phyloP scores from a whole-genome alignment of 2,888 invertebrate species.

The Latrodectus hesperus region DNA sequence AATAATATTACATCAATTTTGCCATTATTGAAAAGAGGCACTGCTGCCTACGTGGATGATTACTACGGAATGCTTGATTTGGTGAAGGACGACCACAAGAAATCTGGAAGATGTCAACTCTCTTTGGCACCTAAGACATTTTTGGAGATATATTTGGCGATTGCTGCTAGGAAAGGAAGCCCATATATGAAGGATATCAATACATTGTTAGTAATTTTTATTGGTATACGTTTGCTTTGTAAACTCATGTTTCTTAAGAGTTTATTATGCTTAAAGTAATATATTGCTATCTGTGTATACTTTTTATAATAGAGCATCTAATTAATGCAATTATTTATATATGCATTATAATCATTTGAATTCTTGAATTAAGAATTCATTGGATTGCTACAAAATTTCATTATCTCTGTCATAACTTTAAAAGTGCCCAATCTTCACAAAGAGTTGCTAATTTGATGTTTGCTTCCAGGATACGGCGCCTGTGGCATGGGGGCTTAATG shows the following conservation, averaged over 20 bases:
- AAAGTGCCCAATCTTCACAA: not conserved
- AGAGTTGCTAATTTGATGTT: not conserved
- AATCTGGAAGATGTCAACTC: constrained; percentile 42
- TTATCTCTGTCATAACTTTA: not conserved
- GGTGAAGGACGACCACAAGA: constrained; percentile 32
- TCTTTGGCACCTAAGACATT: constrained; percentile 40
- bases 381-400: not conserved
- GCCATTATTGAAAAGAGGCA: constrained; percentile 26
- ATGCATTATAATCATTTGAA: no score
- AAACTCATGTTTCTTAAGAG: not conserved
- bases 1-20: constrained; percentile 18
- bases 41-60: constrained; percentile 47
- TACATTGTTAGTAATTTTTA: constrained; percentile 42
- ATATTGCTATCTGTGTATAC: not conserved
- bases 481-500: constrained; percentile 64
- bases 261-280: not conserved
- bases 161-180: constrained; percentile 60
- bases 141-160: constrained; percentile 51
- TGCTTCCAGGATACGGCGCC: constrained; percentile 39
- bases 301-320: no score
- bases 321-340: no score
- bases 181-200: constrained; percentile 63
- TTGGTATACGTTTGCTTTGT: not conserved
- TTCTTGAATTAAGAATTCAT: no score
- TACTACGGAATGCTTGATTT: constrained; percentile 46